Conservation (phyloP, 2,113 vertebrate genomes). For the Callorhinus ursinus region DNA sequence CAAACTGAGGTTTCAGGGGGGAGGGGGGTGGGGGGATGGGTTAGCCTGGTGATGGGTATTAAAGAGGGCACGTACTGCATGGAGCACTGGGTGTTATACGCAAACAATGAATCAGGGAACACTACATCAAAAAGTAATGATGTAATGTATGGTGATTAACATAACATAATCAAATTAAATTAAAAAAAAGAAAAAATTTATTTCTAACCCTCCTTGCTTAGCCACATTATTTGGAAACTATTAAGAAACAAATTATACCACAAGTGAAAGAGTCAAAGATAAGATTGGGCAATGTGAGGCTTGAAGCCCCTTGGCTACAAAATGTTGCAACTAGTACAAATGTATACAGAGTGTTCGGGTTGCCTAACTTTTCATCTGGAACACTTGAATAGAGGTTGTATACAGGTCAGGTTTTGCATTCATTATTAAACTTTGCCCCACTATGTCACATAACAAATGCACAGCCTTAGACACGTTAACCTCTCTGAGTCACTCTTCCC, state of each 20-base stretch:
- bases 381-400: not conserved
- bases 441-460: not conserved
- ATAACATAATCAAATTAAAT: too few species aligned
- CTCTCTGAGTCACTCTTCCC: not conserved
- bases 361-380: not conserved
- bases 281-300: not conserved
- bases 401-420: not conserved
- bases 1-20: too few species aligned
- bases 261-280: not conserved
- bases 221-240: not conserved
- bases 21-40: too few species aligned
- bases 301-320: not conserved
- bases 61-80: rapidly evolving
- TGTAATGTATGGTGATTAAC: too few species aligned
- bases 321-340: not conserved
- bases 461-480: not conserved
- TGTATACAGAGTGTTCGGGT: not conserved
- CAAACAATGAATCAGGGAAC: too few species aligned
- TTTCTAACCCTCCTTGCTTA: not conserved
- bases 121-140: too few species aligned
- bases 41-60: too few species aligned
- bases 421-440: not conserved
- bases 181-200: not conserved
- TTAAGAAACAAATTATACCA: not conserved
- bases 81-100: too few species aligned